A percentile compares a stretch with the other conserved stretches of the same genome.
Conservation (phyloP, 2,888 invertebrate species). For the Danaus chrysippus region DNA sequence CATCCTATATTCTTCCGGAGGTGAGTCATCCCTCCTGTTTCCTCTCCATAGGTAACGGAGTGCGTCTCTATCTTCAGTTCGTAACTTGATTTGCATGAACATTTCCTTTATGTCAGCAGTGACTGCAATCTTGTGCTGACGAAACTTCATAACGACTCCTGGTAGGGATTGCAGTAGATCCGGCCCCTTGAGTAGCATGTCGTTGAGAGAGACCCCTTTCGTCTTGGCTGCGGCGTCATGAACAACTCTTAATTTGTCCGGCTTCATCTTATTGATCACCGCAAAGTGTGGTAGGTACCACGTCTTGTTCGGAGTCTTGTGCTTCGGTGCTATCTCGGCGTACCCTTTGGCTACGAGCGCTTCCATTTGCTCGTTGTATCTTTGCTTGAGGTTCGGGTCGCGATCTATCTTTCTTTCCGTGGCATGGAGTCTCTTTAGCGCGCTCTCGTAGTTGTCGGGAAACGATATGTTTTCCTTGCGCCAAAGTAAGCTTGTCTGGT, state of each 20-base stretch:
- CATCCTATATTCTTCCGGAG: no score
- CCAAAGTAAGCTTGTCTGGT: neutral
- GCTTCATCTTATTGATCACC: neutral
- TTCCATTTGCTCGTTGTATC: neutral
- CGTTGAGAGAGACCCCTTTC: neutral
- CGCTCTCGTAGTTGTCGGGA: neutral
- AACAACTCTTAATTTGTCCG: neutral
- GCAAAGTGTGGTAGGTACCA: neutral
- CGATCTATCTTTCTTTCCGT: neutral
- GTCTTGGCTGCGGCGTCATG: constrained; percentile 9
- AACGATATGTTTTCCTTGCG: neutral
- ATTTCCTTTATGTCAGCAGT: no score
- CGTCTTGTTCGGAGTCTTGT: no score
- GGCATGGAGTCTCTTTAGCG: neutral
- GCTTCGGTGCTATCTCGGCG: no score
- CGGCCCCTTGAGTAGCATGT: no score
- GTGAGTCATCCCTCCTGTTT: no score
- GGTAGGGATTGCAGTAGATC: no score
- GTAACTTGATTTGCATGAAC: no score
- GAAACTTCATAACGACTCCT: constrained; percentile 28
- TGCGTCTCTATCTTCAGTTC: no score
- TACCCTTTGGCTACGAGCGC: neutral
- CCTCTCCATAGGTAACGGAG: no score
- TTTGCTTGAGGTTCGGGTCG: neutral
- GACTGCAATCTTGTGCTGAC: no score